These are phyloP conservation scores for Apostichopus parvimensis DNA, from an alignment of 35 echinoderm and acorn worm genomes.

Conservation along the genomic window DNA sequence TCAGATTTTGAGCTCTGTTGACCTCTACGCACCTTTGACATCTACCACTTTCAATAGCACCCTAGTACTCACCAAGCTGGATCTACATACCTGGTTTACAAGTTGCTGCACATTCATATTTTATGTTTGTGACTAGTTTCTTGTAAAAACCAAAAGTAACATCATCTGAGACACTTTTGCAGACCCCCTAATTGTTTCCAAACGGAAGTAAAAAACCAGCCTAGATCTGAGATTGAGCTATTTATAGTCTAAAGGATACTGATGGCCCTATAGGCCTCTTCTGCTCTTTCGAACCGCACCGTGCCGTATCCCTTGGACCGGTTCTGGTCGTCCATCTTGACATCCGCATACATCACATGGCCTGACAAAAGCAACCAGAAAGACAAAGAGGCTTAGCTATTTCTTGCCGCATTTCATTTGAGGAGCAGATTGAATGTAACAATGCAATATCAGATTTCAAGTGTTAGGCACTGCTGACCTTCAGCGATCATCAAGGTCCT, in stretches of 20 bases:
- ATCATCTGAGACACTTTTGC: not conserved
- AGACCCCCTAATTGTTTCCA: not conserved
- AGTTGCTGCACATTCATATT: not conserved
- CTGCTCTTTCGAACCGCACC: constrained; percentile 74
- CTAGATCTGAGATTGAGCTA: not conserved
- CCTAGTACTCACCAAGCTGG: not conserved
- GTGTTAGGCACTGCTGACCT: too few species aligned
- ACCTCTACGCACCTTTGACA: too few species aligned
- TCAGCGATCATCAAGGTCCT: too few species aligned
- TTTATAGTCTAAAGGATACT: constrained; percentile 84
- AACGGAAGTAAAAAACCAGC: not conserved
- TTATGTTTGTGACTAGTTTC: not conserved
- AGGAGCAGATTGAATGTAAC: not conserved
- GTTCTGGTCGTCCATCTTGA: constrained; percentile 77
- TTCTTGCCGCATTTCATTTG: not conserved
- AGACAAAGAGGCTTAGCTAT: not conserved
- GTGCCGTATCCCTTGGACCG: constrained; percentile 88
- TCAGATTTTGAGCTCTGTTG: too few species aligned
- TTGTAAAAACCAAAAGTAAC: not conserved
- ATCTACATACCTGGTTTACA: not conserved
- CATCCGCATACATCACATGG: constrained; percentile 80
- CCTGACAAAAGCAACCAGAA: constrained; percentile 16
- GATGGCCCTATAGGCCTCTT: constrained; percentile 81
- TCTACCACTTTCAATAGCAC: not conserved
- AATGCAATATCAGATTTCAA: not conserved